Evolutionary conservation across 1,140 invertebrate species (phyloP).

Genomic region (Armadillidium nasatum): DNA sequence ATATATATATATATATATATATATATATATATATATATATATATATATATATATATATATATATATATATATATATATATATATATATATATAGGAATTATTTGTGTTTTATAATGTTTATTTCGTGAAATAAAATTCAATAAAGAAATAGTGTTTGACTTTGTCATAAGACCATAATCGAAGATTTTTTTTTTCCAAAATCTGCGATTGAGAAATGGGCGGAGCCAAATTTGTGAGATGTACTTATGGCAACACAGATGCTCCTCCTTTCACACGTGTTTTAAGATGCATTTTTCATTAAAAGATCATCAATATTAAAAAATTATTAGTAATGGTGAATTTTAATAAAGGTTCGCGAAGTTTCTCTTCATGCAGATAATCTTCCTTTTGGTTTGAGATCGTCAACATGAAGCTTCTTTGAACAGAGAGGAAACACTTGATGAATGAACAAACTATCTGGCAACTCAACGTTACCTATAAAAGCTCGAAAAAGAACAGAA

Average conservation of each 20-base stretch:
- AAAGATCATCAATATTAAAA: no score
- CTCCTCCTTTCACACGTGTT: slow-evolving; percentile 1
- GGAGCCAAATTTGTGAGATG: neutral
- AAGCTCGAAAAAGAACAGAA: neutral
- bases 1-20: no score
- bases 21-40: no score
- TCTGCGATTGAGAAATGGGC: neutral
- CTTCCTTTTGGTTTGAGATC: no score
- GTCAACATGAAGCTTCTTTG: no score
- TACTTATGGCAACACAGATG: neutral
- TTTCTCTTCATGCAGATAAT: no score
- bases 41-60: no score
- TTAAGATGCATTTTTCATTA: neutral
- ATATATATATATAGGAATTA: neutral
- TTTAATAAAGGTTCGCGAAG: no score
- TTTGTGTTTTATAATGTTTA: neutral
- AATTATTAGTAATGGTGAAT: no score
- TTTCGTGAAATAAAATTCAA: slow-evolving; percentile 10
- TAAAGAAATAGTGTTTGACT: slow-evolving; percentile 13
- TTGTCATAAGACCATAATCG: slow-evolving; percentile 10
- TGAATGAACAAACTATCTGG: neutral
- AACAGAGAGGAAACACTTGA: no score
- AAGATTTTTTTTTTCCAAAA: neutral
- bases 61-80: no score
- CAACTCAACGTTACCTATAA: neutral